Base-by-base conservation (phyloP, 2,797 vertebrate species). In the Phataginus tetradactyla region DNA sequence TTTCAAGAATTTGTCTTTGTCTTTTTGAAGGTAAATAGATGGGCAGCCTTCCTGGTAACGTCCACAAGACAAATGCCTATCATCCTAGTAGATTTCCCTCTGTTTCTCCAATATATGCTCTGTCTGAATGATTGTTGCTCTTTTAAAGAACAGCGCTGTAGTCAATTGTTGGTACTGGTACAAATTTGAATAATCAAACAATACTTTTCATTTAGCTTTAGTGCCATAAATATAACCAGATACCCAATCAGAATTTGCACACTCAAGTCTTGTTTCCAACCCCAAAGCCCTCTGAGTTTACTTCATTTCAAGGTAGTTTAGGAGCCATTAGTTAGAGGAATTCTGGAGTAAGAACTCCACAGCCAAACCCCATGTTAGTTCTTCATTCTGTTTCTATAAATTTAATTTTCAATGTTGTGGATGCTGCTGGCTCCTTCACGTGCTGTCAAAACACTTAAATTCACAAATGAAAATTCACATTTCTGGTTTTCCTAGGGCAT, bases 21-120 rank as follows among this genome's bases (percentile, higher is more conserved):
- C 75, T 90, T 74, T 93, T 69, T 85, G 74, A 96, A 92, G 29
- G 88, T 83, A 96, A 92, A 85, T 71, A 74, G 39, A 91, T 39
- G 34, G 59, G 71, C 21, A 95, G 25, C 4, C 21, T 90, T 95
- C 74, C 53, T 83, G 42, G 32, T 17, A 72, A 61, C 63, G 45
- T 91, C 81, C 27, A 83, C 39, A 75, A 96, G 64, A 95, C 49
- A 96, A 96, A 95, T 80, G 72, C 23, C 64, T 79, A 86, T 69
- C 18, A 49, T 53, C 89, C 34, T 55, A 71, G 12, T 15, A 69
- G 72, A 86, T 91, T 92, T 95, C 39, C 34, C 32, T 91, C 63
- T 83, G 25, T 66, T 69, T 97, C 63, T 75, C 71, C 79, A 79
- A 49, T 63, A 72, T 79, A 17, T 61, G 12, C 29, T 96, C 92